Evolutionary conservation across 2,113 vertebrate genomes (phyloP), one percentile per base, ranked within the genome.

Genomic region (Poecilia latipinna): DNA sequence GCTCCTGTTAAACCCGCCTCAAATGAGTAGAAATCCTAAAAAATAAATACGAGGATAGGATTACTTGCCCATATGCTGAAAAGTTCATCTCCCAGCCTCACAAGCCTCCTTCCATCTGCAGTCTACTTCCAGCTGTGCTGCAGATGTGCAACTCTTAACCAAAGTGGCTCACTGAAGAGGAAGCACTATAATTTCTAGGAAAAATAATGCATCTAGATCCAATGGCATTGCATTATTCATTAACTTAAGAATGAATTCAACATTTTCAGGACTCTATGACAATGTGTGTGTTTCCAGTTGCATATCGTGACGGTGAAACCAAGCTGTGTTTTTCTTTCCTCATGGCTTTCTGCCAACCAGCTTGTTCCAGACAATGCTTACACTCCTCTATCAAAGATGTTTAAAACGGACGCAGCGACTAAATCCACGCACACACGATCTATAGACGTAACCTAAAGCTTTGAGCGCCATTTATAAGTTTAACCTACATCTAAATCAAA

Each of bases 121-220:
- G 39, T 57, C 35, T 63, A 39, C 31, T 42, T 75, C 76, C 89
- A 94, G 88, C 91, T 93, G 92, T 89, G 80, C 10, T 70, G 84
- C 91, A 93, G 89, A 91, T 92, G 90, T 92, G 86, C 61, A 74
- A 74, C 63, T 80, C 79, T 68, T 77, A 79, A 73, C 1, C 32
- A 29, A 74, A 83, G 61, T 28, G 65, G 39, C 57, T 78, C 31
- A 70, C 12, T 65, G 37, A 19, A 77, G 67, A 1, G 32, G 63
- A 26, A 72, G 68, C 22, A 54, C 72, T 29, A 19, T 69, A 61
- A 57, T 24, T 15, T 65, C 54, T 22, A 37, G 37, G 32, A 57
- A 28, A 69, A 75, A 26, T 22, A 48, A 24, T 15, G 22, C 35
- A 35, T 32, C 64, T 12, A 61, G 29, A 68, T 29, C 13, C 17